Conservation (phyloP, 2,888 invertebrate genomes). For the Microchrysa polita region DNA sequence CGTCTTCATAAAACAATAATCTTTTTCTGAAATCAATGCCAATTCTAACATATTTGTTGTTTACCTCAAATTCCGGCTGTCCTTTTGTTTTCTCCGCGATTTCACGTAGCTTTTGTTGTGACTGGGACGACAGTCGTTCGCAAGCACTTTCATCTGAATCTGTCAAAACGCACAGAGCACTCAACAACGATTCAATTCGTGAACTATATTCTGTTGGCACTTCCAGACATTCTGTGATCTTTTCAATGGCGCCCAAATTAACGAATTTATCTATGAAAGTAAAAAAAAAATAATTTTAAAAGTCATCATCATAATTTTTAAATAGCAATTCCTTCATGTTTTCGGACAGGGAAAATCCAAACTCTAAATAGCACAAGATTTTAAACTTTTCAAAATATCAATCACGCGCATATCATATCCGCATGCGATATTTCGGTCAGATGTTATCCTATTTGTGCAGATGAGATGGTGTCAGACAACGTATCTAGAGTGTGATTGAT, state of each 20-base stretch:
- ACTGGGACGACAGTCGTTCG: slow-evolving; percentile 39
- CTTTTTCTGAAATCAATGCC: not conserved
- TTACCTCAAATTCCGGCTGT: slow-evolving; percentile 43
- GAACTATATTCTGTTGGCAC: slow-evolving; percentile 51
- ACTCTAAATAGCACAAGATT: too few species aligned
- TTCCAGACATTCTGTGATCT: slow-evolving; percentile 50
- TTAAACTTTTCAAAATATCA: too few species aligned
- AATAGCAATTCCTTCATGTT: too few species aligned
- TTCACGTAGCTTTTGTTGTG: slow-evolving; percentile 43
- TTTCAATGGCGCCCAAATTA: slow-evolving; percentile 51
- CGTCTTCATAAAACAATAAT: too few species aligned
- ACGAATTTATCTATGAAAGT: slow-evolving; percentile 53
- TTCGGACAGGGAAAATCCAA: too few species aligned
- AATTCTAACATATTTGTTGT: not conserved
- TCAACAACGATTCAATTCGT: slow-evolving; percentile 53
- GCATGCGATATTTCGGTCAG: too few species aligned
- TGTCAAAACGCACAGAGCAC: slow-evolving; percentile 52
- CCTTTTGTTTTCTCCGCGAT: slow-evolving; percentile 35
- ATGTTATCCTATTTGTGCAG: too few species aligned
- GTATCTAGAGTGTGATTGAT: too few species aligned
- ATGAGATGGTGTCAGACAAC: too few species aligned
- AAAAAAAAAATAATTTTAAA: not conserved
- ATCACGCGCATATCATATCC: too few species aligned
- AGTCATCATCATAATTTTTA: too few species aligned
- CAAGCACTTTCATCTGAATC: slow-evolving; percentile 48